A percentile compares a stretch with the other conserved stretches of the same genome.
Evolutionary conservation across 2,113 vertebrate species (phyloP).

Genomic region (Psilopsiagon aurifrons): DNA sequence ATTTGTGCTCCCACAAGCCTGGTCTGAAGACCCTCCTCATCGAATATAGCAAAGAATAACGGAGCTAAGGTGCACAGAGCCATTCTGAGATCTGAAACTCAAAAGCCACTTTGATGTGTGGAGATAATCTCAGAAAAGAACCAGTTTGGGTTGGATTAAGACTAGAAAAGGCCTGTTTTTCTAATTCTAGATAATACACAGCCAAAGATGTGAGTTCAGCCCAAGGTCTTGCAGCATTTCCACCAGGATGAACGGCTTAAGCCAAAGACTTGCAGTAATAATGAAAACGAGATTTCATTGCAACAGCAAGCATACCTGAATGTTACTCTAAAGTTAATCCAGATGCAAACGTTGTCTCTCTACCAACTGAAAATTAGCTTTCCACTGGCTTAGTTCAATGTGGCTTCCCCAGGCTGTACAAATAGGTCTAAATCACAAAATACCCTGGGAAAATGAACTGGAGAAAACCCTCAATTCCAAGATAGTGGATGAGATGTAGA

Average conservation of each 20-base stretch:
- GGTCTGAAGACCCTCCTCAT: background rate
- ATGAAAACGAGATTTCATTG: constrained; percentile 32
- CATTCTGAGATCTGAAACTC: background rate
- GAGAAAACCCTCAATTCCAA: background rate
- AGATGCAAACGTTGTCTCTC: constrained; percentile 11
- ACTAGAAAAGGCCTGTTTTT: constrained; percentile 32
- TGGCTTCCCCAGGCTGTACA: background rate
- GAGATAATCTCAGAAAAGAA: background rate
- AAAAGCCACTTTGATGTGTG: background rate
- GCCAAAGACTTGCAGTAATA: constrained; percentile 50
- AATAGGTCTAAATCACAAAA: background rate
- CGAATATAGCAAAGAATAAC: background rate
- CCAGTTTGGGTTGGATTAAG: background rate
- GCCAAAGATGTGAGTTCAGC: constrained; percentile 54
- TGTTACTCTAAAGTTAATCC: constrained; percentile 53
- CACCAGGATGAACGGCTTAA: constrained; percentile 10
- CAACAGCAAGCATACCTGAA: constrained; percentile 51
- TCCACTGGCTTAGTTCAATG: background rate
- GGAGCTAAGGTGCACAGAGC: background rate
- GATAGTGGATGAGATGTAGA: background rate
- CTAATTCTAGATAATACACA: background rate
- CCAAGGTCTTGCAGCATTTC: constrained; percentile 62
- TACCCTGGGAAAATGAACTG: constrained; percentile 10
- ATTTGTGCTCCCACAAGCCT: background rate
- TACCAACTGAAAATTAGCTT: constrained; percentile 45